Evolutionary conservation across 2,797 vertebrate genomes (phyloP).

Genomic region (Pseudochirops cupreus): DNA sequence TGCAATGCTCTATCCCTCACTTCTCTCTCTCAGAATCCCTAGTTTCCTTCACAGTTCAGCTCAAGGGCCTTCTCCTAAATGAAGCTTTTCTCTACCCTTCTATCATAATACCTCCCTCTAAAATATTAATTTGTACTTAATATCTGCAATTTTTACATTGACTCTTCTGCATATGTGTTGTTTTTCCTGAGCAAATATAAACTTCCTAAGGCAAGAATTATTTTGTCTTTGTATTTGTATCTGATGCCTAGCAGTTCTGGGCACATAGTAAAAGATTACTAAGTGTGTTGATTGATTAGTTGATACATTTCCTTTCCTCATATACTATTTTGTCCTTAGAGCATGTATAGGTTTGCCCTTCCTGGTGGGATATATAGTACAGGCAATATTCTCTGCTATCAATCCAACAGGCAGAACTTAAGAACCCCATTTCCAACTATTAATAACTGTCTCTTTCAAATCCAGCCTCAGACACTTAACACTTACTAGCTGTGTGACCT

Average conservation of each 20-base stretch:
- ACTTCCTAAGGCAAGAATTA: not conserved
- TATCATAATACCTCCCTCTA: not conserved
- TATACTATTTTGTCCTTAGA: not conserved
- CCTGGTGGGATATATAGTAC: not conserved
- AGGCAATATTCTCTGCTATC: not conserved
- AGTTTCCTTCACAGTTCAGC: not conserved
- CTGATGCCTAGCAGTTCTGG: not conserved
- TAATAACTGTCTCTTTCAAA: not conserved
- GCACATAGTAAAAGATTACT: not conserved
- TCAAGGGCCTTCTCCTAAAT: not conserved
- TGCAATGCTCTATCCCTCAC: not conserved
- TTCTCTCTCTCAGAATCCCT: not conserved
- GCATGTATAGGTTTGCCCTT: not conserved
- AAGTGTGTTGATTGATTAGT: not conserved
- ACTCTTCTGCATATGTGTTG: not conserved
- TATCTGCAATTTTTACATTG: not conserved
- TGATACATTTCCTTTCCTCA: not conserved
- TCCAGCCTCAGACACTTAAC: no score
- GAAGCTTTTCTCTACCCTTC: not conserved
- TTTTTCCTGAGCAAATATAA: not conserved
- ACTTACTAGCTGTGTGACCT: no score
- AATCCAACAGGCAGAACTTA: not conserved
- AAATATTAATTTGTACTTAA: not conserved
- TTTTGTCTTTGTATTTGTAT: not conserved
- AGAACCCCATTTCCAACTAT: not conserved